phyloP scores from a whole-genome alignment of 2,888 invertebrate species.

The Lagria hirta region DNA sequence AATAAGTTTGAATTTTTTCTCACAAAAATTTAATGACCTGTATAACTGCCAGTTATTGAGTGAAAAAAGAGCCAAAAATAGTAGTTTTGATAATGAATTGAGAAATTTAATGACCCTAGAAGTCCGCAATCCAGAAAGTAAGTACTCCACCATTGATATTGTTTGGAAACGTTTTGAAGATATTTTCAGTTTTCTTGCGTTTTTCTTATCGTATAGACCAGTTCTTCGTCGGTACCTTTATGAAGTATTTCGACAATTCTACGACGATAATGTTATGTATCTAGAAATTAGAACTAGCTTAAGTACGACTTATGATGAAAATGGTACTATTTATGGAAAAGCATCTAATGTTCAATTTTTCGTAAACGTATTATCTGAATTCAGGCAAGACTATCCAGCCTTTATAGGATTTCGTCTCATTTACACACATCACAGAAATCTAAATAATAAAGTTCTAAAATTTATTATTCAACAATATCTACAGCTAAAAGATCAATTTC shows the following conservation, averaged over 20 bases:
- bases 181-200: slow-evolving; percentile 55
- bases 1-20: slow-evolving; percentile 49
- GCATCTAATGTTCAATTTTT: slow-evolving; percentile 56
- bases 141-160: slow-evolving; percentile 46
- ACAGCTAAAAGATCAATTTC: slow-evolving; percentile 57
- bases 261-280: slow-evolving; percentile 64
- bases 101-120: slow-evolving; percentile 60
- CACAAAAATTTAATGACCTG: slow-evolving; percentile 34
- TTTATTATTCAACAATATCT: slow-evolving; percentile 42
- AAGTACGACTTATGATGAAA: slow-evolving; percentile 58
- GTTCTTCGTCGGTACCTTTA: slow-evolving; percentile 60
- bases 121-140: slow-evolving; percentile 46
- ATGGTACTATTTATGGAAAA: slow-evolving; percentile 56
- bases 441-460: slow-evolving; percentile 42
- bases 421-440: slow-evolving; percentile 61
- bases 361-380: slow-evolving; percentile 54
- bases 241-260: slow-evolving; percentile 48
- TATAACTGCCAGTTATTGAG: slow-evolving; percentile 36
- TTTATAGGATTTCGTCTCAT: slow-evolving; percentile 64
- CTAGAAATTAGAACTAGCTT: slow-evolving; percentile 62
- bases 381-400: slow-evolving; percentile 58
- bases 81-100: slow-evolving; percentile 58
- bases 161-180: slow-evolving; percentile 59
- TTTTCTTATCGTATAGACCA: slow-evolving; percentile 58
- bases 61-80: slow-evolving; percentile 30